phyloP scores from a whole-genome alignment of 1,140 invertebrate genomes.

The Calliphora vicina region DNA sequence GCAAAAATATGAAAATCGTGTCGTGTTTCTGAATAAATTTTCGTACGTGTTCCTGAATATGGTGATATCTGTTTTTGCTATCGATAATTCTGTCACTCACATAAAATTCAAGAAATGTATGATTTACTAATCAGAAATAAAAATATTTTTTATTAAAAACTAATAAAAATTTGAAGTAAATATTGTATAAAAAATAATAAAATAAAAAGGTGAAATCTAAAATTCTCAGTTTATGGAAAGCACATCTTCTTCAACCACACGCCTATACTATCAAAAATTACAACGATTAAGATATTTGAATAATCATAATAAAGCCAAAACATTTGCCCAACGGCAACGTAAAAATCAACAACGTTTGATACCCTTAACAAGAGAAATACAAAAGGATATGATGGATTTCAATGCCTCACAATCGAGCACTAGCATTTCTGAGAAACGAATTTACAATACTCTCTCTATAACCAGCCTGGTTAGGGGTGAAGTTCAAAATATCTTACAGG shows the following conservation, averaged over 20 bases:
- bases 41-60: too few species aligned
- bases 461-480: slow-evolving; percentile 34
- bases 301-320: neutral
- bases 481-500: slow-evolving; percentile 36
- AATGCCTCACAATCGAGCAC: slow-evolving; percentile 28
- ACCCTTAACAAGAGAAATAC: slow-evolving; percentile 27
- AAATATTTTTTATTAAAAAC: neutral
- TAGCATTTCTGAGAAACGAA: slow-evolving; percentile 21
- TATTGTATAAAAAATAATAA: neutral
- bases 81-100: too few species aligned
- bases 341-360: slow-evolving; percentile 34
- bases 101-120: neutral
- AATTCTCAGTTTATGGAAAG: neutral
- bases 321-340: neutral
- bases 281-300: neutral
- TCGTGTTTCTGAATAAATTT: too few species aligned
- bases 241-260: neutral
- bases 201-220: neutral
- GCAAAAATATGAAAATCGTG: too few species aligned
- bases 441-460: slow-evolving; percentile 31
- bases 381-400: slow-evolving; percentile 31
- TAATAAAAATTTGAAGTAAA: neutral
- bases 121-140: neutral
- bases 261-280: too few species aligned
- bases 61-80: too few species aligned